Percentiles rank a stretch among this genome's conserved stretches.
These are phyloP conservation scores for Pelusios castaneus DNA, from an alignment of 2,113 vertebrate genomes.

Conservation along the genomic window DNA sequence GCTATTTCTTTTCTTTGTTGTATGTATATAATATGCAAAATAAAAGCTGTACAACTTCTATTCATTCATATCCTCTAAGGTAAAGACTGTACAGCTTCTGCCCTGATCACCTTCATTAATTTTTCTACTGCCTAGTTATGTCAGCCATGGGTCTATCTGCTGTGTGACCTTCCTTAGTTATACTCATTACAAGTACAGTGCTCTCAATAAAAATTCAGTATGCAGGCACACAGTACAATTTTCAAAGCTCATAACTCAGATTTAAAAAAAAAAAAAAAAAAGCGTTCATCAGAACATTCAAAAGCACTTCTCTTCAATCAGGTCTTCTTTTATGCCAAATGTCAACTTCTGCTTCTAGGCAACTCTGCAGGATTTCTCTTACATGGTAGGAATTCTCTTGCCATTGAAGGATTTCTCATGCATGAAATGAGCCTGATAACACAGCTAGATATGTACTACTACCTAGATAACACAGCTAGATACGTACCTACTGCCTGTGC, in stretches of 20 bases:
- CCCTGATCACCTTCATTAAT: not conserved
- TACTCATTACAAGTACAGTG: not conserved
- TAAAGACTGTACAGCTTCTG: not conserved
- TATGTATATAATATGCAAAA: not conserved
- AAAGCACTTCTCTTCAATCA: not conserved
- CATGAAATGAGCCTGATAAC: not conserved
- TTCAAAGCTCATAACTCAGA: not conserved
- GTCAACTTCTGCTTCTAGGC: not conserved
- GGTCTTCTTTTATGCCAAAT: not conserved
- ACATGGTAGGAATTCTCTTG: not conserved
- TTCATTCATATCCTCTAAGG: not conserved
- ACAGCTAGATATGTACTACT: not conserved
- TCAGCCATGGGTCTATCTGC: fast-evolving
- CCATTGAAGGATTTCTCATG: not conserved
- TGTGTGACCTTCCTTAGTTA: not conserved
- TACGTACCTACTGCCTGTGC: not conserved
- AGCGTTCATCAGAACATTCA: not conserved
- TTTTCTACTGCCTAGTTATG: not conserved
- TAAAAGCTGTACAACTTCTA: not conserved
- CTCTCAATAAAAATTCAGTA: not conserved
- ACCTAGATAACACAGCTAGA: not conserved
- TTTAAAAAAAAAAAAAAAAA: not conserved
- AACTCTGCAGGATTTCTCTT: not conserved
- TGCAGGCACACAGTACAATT: not conserved
- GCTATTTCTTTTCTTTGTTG: not conserved